These are phyloP conservation scores for Penaeus monodon DNA, from an alignment of 2,888 invertebrate species.

Conservation along the genomic window DNA sequence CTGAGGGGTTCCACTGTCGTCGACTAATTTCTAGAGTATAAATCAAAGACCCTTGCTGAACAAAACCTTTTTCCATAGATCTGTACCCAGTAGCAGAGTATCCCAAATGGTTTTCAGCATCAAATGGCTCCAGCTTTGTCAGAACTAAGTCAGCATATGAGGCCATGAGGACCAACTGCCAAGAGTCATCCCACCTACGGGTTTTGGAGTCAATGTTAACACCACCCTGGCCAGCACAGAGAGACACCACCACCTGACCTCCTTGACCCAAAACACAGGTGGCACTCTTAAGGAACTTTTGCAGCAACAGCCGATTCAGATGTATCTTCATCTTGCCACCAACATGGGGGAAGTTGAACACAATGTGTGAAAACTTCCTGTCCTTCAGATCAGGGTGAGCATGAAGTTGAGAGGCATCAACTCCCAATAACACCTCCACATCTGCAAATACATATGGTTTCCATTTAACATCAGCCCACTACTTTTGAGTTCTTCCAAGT, in stretches of 20 bases:
- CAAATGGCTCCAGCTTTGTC: conserved; percentile 44
- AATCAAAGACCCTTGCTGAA: conserved; percentile 28
- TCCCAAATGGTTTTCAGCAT: conserved; percentile 6
- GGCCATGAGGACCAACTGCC: conserved; percentile 75
- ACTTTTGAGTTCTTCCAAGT: neutral
- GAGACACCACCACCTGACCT: conserved; percentile 71
- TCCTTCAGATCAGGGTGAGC: conserved; percentile 1
- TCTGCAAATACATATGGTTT: conserved; percentile 69
- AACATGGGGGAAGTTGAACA: conserved; percentile 77
- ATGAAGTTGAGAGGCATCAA: conserved; percentile 73
- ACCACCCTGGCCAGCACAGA: conserved; percentile 75
- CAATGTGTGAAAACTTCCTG: conserved; percentile 71
- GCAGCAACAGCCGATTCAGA: conserved; percentile 73
- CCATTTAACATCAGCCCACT: neutral
- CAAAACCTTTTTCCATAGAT: conserved; percentile 52
- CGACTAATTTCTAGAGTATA: conserved; percentile 29
- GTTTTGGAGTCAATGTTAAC: conserved; percentile 70
- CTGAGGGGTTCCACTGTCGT: neutral
- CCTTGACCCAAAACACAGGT: conserved; percentile 66
- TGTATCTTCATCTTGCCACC: conserved; percentile 77
- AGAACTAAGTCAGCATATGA: conserved; percentile 72
- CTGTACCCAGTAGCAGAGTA: conserved; percentile 51
- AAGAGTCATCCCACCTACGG: conserved; percentile 72
- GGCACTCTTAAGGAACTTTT: conserved; percentile 72
- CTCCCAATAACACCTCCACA: conserved; percentile 70